Conservation (phyloP, 2,797 vertebrate genomes). For the Sebastes steindachneri region DNA sequence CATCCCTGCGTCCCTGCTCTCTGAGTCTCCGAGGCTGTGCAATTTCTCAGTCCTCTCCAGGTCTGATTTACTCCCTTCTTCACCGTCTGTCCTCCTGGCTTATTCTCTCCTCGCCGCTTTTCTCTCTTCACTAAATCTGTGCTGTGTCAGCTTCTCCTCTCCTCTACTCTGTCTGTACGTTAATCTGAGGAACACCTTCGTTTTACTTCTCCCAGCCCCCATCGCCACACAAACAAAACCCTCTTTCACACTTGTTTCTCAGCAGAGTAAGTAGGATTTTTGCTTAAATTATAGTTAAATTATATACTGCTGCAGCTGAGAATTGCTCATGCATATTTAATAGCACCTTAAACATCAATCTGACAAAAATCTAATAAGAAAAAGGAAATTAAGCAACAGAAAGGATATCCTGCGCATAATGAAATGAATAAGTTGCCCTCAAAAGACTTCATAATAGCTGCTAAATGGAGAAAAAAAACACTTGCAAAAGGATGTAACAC, state of each 20-base stretch:
- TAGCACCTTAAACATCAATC: conserved; percentile 31
- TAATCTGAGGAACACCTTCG: conserved; percentile 52
- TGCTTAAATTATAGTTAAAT: conserved; percentile 28
- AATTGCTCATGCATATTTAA: conserved; percentile 51
- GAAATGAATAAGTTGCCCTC: conserved; percentile 32
- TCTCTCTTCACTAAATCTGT: conserved; percentile 65
- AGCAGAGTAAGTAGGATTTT: conserved; percentile 5
- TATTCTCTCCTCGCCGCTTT: conserved; percentile 50
- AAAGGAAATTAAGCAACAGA: conserved; percentile 32
- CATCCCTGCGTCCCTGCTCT: conserved; percentile 42
- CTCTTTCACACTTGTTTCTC: neutral
- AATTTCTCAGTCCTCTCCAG: conserved; percentile 54
- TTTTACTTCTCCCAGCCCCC: conserved; percentile 30
- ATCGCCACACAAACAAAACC: conserved; percentile 5
- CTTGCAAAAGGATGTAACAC: neutral
- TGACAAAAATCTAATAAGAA: conserved; percentile 39
- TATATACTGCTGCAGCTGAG: conserved; percentile 30
- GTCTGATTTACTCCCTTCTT: conserved; percentile 69
- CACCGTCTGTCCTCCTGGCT: conserved; percentile 36
- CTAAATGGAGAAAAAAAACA: conserved; percentile 32
- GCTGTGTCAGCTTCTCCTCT: conserved; percentile 65
- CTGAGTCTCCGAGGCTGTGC: conserved; percentile 56
- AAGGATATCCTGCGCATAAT: conserved; percentile 26
- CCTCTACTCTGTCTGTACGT: conserved; percentile 19
- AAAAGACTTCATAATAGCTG: conserved; percentile 31